phyloP scores from a whole-genome alignment of 2,797 vertebrate species.

The Centropyge bicolor region DNA sequence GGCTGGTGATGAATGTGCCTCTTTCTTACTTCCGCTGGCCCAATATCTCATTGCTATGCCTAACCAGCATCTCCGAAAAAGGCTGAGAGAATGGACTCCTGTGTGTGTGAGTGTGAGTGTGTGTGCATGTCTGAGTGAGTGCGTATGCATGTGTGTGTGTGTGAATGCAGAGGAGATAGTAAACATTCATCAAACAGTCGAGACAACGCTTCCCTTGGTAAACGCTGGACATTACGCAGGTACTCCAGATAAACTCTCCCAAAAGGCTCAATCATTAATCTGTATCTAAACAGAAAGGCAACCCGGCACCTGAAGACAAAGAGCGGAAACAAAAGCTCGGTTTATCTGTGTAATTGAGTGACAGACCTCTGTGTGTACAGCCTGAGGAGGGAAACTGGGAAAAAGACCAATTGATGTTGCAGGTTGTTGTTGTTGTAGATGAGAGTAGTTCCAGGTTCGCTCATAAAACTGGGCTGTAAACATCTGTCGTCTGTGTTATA shows the following conservation, averaged over 20 bases:
- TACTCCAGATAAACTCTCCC: slow-evolving; percentile 65
- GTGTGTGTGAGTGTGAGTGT: slow-evolving; percentile 50
- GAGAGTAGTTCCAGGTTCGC: background rate
- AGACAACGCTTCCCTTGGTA: slow-evolving; percentile 51
- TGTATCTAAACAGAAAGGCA: slow-evolving; percentile 56
- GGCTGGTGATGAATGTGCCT: slow-evolving; percentile 80
- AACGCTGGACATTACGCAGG: slow-evolving; percentile 65
- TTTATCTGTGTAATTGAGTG: slow-evolving; percentile 48
- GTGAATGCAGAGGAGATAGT: slow-evolving; percentile 46
- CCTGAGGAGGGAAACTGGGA: background rate
- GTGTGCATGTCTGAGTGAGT: slow-evolving; percentile 46
- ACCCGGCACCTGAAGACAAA: slow-evolving; percentile 42
- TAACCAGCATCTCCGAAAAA: slow-evolving; percentile 52
- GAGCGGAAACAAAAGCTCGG: slow-evolving; percentile 21
- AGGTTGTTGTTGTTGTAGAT: slow-evolving; percentile 1
- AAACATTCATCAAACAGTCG: slow-evolving; percentile 69
- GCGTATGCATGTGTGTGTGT: slow-evolving; percentile 15
- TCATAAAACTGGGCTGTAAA: background rate
- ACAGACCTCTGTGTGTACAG: slow-evolving; percentile 19
- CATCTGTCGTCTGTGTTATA: background rate
- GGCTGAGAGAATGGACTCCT: slow-evolving; percentile 68
- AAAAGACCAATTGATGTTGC: slow-evolving; percentile 7
- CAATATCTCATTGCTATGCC: slow-evolving; percentile 80
- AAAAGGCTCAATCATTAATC: slow-evolving; percentile 65
- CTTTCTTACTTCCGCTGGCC: slow-evolving; percentile 65